These are phyloP conservation scores for Limnodromus scolopaceus DNA, from an alignment of 2,797 vertebrate species.

Conservation along the genomic window DNA sequence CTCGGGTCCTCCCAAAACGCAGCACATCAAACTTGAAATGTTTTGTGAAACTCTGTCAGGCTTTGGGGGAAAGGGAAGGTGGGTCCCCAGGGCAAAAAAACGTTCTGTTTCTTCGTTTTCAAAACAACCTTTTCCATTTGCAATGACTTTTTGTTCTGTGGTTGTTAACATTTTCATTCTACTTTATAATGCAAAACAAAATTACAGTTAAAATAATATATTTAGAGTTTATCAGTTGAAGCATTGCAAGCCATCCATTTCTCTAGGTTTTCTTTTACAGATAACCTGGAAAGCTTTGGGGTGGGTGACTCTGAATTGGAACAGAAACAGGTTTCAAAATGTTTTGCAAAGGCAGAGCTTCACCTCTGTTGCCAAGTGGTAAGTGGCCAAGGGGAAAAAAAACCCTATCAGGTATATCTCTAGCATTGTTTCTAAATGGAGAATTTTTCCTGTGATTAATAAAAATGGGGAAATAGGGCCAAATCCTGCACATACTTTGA, in stretches of 20 bases:
- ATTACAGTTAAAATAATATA: neutral
- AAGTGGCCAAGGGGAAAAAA: neutral
- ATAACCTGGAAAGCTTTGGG: conserved; percentile 29
- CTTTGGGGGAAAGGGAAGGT: neutral
- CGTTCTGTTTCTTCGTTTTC: neutral
- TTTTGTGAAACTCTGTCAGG: neutral
- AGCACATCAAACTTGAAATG: neutral
- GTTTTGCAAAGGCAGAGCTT: conserved; percentile 42
- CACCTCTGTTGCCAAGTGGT: conserved; percentile 36
- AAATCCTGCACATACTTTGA: conserved; percentile 24
- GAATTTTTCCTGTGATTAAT: conserved; percentile 51
- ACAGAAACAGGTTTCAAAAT: conserved; percentile 21
- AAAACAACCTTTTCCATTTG: neutral
- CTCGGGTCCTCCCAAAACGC: neutral
- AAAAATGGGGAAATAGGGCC: conserved; percentile 24
- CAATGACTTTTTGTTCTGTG: neutral
- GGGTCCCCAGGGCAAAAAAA: too few relatives aligned
- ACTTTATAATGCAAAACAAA: neutral
- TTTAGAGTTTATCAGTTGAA: conserved; percentile 28
- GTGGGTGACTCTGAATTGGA: conserved; percentile 30
- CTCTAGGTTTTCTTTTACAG: conserved; percentile 23
- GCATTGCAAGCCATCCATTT: conserved; percentile 17
- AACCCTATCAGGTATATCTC: conserved; percentile 32
- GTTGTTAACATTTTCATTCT: neutral
- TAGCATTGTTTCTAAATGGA: conserved; percentile 36